Base-by-base conservation (phyloP, 2,113 vertebrate genomes). In the Glareola pratincola region DNA sequence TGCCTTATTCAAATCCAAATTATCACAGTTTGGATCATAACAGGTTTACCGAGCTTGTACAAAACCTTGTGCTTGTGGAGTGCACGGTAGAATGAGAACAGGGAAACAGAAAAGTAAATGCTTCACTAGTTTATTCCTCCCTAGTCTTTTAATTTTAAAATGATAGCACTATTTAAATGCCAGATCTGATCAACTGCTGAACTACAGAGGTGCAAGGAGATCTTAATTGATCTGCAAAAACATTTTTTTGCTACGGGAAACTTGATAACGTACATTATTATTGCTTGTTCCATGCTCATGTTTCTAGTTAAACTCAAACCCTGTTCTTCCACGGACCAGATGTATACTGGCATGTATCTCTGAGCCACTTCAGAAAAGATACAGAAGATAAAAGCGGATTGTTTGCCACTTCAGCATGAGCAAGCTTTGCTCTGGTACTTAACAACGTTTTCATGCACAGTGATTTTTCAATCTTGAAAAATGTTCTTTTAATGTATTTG, bases 41-140 rank as follows among this genome's bases (percentile, higher is more conserved):
- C 27, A 80, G 91, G 34, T 92, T 96, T 92, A 83, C 66, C 67
- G 72, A 95, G 74, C 69, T 96, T 82, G 53, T 95, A 87, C 57
- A 96, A 95, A 95, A 84, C 32, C 18, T 91, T 36, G 45, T 62
- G 50, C 20, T 74, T 56, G 3, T 36, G 24, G 23, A 69, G 56
- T 1, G 1, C 15, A 47, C 0, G 8, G 57, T 10, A 67, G 53
- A 45, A 74, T 17, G 30, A 83, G 9, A 73, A 78, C 18, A 59
- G 21, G 5, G 7, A 85, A 32, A 59, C 1, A 80, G 21, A 74
- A 81, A 67, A 71, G 14, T 22, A 80, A 92, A 72, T 71, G 16
- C 6, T 88, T 94, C 34, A 16, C n/a, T 69, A 22, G 4, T 27
- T 94, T 73, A n/a, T 77, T 88, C 41, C 37, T 59, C 30, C 5